These are phyloP conservation scores for Chrysocyon brachyurus DNA, from an alignment of 2,797 vertebrate species.

Conservation along the genomic window DNA sequence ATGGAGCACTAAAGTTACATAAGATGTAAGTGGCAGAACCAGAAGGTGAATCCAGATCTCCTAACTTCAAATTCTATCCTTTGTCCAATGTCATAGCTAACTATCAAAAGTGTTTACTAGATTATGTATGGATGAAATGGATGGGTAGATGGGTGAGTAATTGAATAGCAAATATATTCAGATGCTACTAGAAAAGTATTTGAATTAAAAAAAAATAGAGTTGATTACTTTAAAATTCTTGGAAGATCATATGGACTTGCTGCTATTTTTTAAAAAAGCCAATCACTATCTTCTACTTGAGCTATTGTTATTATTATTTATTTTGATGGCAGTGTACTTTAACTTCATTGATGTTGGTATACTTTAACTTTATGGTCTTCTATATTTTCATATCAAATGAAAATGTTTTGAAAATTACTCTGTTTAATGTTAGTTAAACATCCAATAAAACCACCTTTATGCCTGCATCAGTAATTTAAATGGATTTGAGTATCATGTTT, in stretches of 20 bases:
- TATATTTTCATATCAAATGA: constrained; percentile 4
- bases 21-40: constrained; percentile 22
- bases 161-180: background rate
- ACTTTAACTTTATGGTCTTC: constrained; percentile 25
- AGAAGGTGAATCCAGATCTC: background rate
- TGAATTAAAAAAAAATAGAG: background rate
- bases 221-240: constrained; percentile 31
- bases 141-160: background rate
- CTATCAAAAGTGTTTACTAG: background rate
- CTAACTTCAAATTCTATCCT: background rate
- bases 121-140: background rate
- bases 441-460: background rate
- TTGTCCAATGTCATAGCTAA: background rate
- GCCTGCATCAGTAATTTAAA: constrained; percentile 32
- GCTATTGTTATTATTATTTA: background rate
- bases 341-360: background rate
- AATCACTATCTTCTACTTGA: background rate
- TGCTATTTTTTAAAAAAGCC: background rate
- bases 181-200: constrained; percentile 11
- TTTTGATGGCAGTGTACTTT: background rate
- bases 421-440: background rate
- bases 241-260: background rate
- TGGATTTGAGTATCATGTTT: background rate
- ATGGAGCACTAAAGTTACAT: background rate
- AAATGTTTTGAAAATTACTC: constrained; percentile 40